Evolutionary conservation across 2,113 vertebrate genomes (phyloP).

Genomic region (Daphoenositta chrysoptera): DNA sequence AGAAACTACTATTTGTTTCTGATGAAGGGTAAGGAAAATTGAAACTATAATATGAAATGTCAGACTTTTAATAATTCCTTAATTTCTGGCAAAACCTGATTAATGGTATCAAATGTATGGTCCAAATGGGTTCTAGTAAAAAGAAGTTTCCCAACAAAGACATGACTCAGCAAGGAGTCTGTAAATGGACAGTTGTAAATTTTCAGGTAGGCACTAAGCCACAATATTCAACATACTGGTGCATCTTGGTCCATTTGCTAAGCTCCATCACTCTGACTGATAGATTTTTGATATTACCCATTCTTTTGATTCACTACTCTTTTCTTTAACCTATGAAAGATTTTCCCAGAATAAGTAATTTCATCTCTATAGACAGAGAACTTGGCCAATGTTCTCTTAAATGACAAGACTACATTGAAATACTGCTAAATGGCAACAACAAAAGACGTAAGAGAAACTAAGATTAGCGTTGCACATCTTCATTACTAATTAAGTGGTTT

Average conservation of each 20-base stretch:
- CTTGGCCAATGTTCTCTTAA: not conserved
- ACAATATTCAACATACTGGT: not conserved
- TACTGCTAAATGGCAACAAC: not conserved
- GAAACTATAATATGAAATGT: not conserved
- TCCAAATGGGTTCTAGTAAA: not conserved
- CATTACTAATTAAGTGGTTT: not conserved
- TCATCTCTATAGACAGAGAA: not conserved
- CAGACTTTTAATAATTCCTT: not conserved
- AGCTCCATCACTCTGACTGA: not conserved
- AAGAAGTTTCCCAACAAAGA: not conserved
- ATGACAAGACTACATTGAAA: not conserved
- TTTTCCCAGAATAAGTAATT: not conserved
- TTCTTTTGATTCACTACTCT: not conserved
- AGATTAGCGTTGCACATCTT: not conserved
- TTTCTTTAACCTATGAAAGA: not conserved
- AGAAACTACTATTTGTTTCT: not conserved
- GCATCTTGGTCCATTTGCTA: not conserved
- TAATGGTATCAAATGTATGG: not conserved
- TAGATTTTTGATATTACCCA: not conserved
- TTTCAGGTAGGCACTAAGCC: not conserved
- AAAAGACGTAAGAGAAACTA: not conserved
- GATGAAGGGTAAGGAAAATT: not conserved
- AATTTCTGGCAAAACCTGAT: not conserved
- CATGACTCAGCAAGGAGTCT: not conserved
- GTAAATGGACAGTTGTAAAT: not conserved